Percentiles rank a stretch among this genome's conserved stretches.
Conservation (phyloP, 2,888 invertebrate genomes). For the Pherbina coryleti region DNA sequence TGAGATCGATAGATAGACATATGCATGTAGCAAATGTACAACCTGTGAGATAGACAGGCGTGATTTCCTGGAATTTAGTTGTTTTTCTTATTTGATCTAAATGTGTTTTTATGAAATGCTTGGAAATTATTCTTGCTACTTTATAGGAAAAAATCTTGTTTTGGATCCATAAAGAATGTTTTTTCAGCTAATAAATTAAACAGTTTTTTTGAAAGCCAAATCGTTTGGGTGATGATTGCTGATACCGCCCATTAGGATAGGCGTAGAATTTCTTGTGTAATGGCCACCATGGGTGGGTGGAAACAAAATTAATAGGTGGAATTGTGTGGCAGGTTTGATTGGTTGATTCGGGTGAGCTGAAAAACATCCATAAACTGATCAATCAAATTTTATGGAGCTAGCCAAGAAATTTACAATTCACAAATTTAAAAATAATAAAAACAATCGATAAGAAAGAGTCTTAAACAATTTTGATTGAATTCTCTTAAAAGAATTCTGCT, state of each 20-base stretch:
- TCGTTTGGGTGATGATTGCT: neutral
- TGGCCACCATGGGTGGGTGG: too few relatives aligned
- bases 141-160: neutral
- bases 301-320: too few relatives aligned
- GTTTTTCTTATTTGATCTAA: neutral
- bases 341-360: too few relatives aligned
- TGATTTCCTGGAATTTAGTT: conserved; percentile 31
- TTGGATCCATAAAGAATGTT: neutral
- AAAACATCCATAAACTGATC: too few relatives aligned
- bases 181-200: neutral
- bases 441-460: too few relatives aligned
- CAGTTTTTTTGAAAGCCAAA: neutral
- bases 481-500: too few relatives aligned
- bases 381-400: too few relatives aligned
- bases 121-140: neutral
- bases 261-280: too few relatives aligned
- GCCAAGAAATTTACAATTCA: too few relatives aligned
- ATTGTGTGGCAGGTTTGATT: too few relatives aligned
- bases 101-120: neutral
- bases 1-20: neutral
- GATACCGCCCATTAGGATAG: neutral
- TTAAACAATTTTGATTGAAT: too few relatives aligned
- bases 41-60: conserved; percentile 44
- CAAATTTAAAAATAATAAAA: too few relatives aligned
- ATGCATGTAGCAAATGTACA: conserved; percentile 31